Percentiles rank a stretch among this genome's conserved stretches.
Conservation (phyloP, 2,797 vertebrate species). For the Mormyrops boulengeri region DNA sequence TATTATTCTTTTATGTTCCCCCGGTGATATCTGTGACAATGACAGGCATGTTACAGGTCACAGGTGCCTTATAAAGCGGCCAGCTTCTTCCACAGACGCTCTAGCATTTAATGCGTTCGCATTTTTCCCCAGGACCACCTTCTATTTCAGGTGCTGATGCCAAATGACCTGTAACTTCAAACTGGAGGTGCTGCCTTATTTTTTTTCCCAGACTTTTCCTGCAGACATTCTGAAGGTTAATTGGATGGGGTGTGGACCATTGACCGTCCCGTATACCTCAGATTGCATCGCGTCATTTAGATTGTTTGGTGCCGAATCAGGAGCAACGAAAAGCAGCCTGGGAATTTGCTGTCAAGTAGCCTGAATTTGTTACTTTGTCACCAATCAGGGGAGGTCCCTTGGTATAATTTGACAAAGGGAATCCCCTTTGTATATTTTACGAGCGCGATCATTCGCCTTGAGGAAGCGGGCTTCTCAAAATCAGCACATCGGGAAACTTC, state of each 20-base stretch:
- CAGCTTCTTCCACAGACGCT: neutral
- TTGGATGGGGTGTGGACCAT: neutral
- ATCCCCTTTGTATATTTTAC: neutral
- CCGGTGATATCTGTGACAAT: neutral
- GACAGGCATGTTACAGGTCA: neutral
- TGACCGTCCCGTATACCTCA: neutral
- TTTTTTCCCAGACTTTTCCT: neutral
- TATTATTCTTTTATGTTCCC: neutral
- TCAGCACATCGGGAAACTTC: neutral
- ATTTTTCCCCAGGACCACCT: neutral
- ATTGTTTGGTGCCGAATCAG: neutral
- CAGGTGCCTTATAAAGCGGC: neutral
- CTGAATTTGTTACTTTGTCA: neutral
- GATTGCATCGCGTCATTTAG: neutral
- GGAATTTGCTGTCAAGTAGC: neutral
- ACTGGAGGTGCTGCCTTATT: neutral
- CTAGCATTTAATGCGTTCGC: neutral
- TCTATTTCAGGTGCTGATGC: neutral
- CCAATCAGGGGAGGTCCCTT: neutral
- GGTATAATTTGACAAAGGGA: neutral
- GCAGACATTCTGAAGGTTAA: neutral
- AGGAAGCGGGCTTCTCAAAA: neutral
- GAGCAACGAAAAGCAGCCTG: neutral
- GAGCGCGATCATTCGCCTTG: neutral
- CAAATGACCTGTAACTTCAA: neutral